phyloP scores from a whole-genome alignment of 2,113 vertebrate genomes.

The Ramphastos sulfuratus region DNA sequence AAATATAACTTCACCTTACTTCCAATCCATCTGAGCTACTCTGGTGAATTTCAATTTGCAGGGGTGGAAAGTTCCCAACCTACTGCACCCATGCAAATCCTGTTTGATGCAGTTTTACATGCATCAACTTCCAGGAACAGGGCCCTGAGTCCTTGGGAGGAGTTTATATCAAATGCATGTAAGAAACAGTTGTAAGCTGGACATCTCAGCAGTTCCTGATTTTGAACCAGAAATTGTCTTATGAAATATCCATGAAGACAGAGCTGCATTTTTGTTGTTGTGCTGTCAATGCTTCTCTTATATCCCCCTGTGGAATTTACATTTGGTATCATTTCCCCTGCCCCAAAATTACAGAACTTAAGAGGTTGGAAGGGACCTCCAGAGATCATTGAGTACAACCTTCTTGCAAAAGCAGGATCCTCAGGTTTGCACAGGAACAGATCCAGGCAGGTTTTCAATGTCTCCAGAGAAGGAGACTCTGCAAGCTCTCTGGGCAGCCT shows the following conservation, averaged over 20 bases:
- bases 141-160: rapidly evolving
- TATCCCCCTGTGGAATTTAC: neutral
- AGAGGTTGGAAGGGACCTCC: too few species aligned
- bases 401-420: too few species aligned
- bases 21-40: too few species aligned
- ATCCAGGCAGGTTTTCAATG: too few species aligned
- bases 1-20: too few species aligned
- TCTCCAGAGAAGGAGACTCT: too few species aligned
- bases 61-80: too few species aligned
- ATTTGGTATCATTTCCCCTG: neutral
- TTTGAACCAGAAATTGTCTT: neutral
- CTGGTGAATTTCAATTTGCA: too few species aligned
- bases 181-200: neutral
- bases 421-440: too few species aligned
- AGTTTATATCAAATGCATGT: neutral
- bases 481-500: too few species aligned
- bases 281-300: neutral
- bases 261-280: neutral
- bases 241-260: neutral
- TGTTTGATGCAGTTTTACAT: neutral
- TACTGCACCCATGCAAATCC: neutral
- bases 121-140: neutral
- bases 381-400: too few species aligned
- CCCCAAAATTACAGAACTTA: neutral
- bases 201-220: neutral